Evolutionary conservation across 2,888 invertebrate genomes (phyloP).

Genomic region (Noctua fimbriata): DNA sequence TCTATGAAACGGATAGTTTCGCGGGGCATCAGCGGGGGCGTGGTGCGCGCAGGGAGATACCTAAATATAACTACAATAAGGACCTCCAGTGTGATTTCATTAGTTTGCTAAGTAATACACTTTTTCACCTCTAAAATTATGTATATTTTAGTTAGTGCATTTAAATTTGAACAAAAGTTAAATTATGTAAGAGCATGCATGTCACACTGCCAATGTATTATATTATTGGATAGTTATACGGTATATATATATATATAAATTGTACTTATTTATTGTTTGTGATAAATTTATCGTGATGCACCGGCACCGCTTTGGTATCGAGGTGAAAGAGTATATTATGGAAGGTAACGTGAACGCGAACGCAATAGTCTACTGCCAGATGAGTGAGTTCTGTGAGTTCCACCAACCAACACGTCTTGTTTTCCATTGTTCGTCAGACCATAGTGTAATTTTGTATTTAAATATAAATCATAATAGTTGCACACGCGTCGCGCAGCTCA

Average conservation of each 20-base stretch:
- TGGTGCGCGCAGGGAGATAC: conserved; percentile 65
- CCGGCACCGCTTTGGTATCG: conserved; percentile 62
- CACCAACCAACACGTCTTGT: conserved; percentile 70
- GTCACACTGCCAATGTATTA: conserved; percentile 84
- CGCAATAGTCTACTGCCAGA: conserved; percentile 76
- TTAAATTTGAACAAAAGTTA: conserved; percentile 83
- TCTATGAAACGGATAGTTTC: conserved; percentile 50
- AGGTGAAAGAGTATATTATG: conserved; percentile 75
- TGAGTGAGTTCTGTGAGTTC: conserved; percentile 65
- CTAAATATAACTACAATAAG: conserved; percentile 75
- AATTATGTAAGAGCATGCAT: conserved; percentile 80
- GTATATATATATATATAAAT: conserved; percentile 73
- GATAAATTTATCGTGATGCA: conserved; percentile 71
- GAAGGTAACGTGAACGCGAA: conserved; percentile 59
- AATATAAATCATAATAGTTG: conserved; percentile 65
- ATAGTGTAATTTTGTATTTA: conserved; percentile 74
- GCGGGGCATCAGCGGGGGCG: conserved; percentile 42
- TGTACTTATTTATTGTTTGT: conserved; percentile 85
- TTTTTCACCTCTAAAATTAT: conserved; percentile 77
- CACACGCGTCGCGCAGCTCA: conserved; percentile 67
- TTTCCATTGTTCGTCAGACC: conserved; percentile 75
- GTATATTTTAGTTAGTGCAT: conserved; percentile 82
- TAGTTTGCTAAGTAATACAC: conserved; percentile 75
- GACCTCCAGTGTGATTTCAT: conserved; percentile 77
- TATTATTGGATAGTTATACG: conserved; percentile 77